These are phyloP conservation scores for Fulmarus glacialis DNA, from an alignment of 2,113 vertebrate species.

Conservation along the genomic window DNA sequence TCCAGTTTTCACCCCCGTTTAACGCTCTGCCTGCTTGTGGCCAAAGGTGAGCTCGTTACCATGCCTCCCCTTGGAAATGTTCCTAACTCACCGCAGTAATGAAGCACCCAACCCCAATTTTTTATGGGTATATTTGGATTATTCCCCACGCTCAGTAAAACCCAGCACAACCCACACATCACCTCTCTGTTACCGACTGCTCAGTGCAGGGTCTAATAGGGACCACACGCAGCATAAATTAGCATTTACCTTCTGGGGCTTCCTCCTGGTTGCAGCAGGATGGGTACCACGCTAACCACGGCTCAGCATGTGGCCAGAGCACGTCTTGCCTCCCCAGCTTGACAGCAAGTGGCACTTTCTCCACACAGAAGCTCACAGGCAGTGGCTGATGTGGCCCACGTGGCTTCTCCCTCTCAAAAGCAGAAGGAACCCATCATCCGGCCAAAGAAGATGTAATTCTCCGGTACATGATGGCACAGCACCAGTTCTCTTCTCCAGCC, in stretches of 20 bases:
- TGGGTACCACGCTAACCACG: not conserved
- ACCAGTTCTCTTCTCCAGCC: not conserved
- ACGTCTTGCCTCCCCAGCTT: not conserved
- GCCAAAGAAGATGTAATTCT: not conserved
- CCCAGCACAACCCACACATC: not conserved
- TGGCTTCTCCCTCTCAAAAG: not conserved
- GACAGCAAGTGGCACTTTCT: not conserved
- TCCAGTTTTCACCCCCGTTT: not conserved
- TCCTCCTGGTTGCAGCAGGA: not conserved
- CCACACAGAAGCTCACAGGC: not conserved
- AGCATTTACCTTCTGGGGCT: not conserved
- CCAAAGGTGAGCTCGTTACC: not conserved
- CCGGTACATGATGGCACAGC: accelerated
- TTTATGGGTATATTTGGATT: not conserved
- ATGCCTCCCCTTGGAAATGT: not conserved
- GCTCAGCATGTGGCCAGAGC: not conserved
- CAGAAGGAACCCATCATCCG: not conserved
- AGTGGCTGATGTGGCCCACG: not conserved
- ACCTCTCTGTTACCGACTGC: not conserved
- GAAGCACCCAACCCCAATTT: not conserved
- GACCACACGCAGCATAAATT: not conserved
- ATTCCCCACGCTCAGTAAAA: not conserved
- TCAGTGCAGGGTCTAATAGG: not conserved
- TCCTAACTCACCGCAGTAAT: not conserved
- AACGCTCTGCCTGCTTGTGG: not conserved